phyloP scores from a whole-genome alignment of 2,888 invertebrate genomes.

The Dasysyrphus tricinctus region DNA sequence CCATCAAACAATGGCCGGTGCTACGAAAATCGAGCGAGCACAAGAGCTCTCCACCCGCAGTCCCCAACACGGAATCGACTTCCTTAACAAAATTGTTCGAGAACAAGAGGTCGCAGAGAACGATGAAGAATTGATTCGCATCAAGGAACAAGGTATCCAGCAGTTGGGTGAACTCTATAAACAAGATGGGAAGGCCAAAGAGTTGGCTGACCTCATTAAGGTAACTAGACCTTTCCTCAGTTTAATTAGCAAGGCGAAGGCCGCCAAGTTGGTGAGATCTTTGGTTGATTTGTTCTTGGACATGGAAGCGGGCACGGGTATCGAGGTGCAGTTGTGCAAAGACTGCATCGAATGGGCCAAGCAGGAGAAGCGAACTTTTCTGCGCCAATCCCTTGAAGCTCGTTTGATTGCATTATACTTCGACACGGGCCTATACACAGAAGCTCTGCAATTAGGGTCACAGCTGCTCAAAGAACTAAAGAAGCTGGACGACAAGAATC shows the following conservation, averaged over 20 bases:
- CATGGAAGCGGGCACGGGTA: conserved; percentile 97
- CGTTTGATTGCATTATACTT: conserved; percentile 97
- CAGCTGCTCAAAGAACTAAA: conserved; percentile 97
- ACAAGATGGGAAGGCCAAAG: conserved; percentile 96
- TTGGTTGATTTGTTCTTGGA: conserved; percentile 99
- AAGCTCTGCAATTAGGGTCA: conserved; percentile 93
- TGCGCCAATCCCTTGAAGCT: conserved; percentile 97
- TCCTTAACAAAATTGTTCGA: conserved; percentile 90
- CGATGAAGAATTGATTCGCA: conserved; percentile 95
- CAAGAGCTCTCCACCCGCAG: conserved; percentile 90
- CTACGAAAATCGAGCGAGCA: conserved; percentile 94
- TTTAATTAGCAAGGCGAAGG: conserved; percentile 98
- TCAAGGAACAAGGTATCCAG: conserved; percentile 96
- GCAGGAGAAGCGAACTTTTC: conserved; percentile 97
- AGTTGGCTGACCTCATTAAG: conserved; percentile 95
- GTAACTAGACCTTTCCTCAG: conserved; percentile 97
- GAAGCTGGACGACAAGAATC: conserved; percentile 99
- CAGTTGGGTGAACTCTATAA: conserved; percentile 96
- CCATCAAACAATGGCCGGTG: conserved; percentile 90
- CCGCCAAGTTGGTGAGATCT: conserved; percentile 98
- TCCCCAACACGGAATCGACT: conserved; percentile 90
- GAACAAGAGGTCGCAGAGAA: conserved; percentile 90
- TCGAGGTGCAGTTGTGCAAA: conserved; percentile 95
- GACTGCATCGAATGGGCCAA: conserved; percentile 99
- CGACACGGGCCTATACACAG: conserved; percentile 94